Evolutionary conservation across 2,888 invertebrate genomes (phyloP), one percentile per base, ranked within the genome.

Genomic region (Dendrolimus pini): DNA sequence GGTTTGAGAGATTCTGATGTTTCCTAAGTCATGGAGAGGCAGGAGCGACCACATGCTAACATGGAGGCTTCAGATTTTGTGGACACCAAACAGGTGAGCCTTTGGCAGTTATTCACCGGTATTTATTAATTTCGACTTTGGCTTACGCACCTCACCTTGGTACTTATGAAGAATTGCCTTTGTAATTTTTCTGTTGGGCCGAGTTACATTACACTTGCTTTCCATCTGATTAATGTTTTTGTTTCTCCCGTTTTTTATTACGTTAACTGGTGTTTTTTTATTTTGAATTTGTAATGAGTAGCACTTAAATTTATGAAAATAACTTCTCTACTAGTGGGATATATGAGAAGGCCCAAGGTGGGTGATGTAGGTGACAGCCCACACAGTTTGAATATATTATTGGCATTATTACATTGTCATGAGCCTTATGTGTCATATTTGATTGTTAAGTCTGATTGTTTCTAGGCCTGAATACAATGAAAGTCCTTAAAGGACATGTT

Each of bases 31-130:
- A 89, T 90, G 89, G 85, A 87, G 78, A 81, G 85, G 81, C 83
- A 83, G 82, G 88, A 88, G 75, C 82, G 88, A 82, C 83, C 87
- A 83, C 85, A 89, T 80, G 83, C 84, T 82, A 93, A 93, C 85
- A 92, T 92, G 92, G 93, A 93, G 87, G 85, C 91, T 75, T 85
- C 88, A 71, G 93, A 93, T 82, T 90, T 89, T 76, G 91, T 93
- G 86, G 92, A 92, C 77, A 92, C 93, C 68, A 93, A 92, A 92
- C 93, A 93, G 93, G 93, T 93, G 92, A 91, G 89, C 69, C 70
- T 71, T 68, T 71, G 69, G 69, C 69, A 62, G 66, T 62, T 76
- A 82, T 83, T 82, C 85, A 85, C 89, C 89, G 89, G 89, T 85
- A 81, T 75, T 80, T 75, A 60, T 61, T 62, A 70, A 77, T 81